Conservation (phyloP, 2,113 vertebrate species). For the Chaetorhynchus papuensis region DNA sequence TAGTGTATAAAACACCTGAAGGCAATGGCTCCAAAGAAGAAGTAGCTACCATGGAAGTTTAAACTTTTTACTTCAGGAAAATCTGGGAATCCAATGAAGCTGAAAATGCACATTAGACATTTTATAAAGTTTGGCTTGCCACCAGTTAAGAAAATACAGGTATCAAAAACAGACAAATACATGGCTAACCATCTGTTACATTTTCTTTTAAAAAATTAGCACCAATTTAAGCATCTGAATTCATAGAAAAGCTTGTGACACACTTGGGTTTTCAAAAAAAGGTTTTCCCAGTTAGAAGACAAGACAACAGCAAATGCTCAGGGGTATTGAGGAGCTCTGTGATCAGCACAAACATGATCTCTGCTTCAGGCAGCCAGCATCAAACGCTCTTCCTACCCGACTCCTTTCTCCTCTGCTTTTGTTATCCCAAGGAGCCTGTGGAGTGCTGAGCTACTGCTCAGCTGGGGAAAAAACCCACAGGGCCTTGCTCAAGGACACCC, state of each 20-base stretch:
- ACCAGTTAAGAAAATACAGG: constrained; percentile 57
- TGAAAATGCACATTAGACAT: constrained; percentile 11
- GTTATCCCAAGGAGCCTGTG: not conserved
- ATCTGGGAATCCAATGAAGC: not conserved
- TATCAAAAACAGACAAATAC: constrained; percentile 59
- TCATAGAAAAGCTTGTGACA: constrained; percentile 55
- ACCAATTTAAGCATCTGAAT: constrained; percentile 58
- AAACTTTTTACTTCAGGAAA: not conserved
- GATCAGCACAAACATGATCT: not conserved
- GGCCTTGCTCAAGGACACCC: too few relatives aligned
- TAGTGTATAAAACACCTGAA: not conserved
- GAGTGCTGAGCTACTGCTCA: not conserved
- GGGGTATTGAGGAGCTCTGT: not conserved
- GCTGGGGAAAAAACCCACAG: not conserved
- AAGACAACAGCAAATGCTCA: not conserved
- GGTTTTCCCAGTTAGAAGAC: not conserved
- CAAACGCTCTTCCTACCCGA: not conserved
- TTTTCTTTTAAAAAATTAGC: constrained; percentile 62
- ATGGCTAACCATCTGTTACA: constrained; percentile 47
- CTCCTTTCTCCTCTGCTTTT: not conserved
- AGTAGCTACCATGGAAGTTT: not conserved
- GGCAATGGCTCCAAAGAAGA: not conserved
- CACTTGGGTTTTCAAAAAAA: not conserved
- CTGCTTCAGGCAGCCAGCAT: not conserved
- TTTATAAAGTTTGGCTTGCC: constrained; percentile 46